phyloP scores from a whole-genome alignment of 2,797 vertebrate species.

The Loriculus beryllinus region DNA sequence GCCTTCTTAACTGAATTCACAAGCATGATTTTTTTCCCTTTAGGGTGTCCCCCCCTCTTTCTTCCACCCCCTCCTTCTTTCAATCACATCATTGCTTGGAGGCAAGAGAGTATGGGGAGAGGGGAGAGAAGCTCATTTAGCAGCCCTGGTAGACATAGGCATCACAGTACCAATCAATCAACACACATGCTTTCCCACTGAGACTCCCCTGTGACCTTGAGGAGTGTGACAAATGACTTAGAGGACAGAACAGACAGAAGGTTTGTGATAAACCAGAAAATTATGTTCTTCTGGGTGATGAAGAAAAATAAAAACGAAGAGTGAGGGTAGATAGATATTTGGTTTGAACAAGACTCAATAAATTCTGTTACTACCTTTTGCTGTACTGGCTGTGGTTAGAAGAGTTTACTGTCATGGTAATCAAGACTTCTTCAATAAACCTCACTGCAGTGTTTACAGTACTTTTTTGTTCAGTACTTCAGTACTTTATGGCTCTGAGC shows the following conservation, averaged over 20 bases:
- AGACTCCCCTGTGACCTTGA: slow-evolving; percentile 70
- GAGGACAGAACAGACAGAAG: slow-evolving; percentile 51
- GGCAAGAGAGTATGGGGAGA: slow-evolving; percentile 67
- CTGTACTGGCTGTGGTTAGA: slow-evolving; percentile 25
- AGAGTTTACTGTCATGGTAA: slow-evolving; percentile 60
- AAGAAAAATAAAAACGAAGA: slow-evolving; percentile 68
- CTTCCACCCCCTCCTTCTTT: background rate
- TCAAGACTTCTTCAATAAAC: slow-evolving; percentile 74
- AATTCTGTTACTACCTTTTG: slow-evolving; percentile 53
- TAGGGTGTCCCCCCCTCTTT: background rate
- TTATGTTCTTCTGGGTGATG: slow-evolving; percentile 43
- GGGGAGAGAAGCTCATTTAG: slow-evolving; percentile 76
- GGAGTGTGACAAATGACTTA: slow-evolving; percentile 59
- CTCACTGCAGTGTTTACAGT: slow-evolving; percentile 54
- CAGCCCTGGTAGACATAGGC: slow-evolving; percentile 28
- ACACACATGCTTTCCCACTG: slow-evolving; percentile 27
- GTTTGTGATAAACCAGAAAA: slow-evolving; percentile 64
- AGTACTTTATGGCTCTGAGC: slow-evolving; percentile 68
- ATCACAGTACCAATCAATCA: slow-evolving; percentile 62
- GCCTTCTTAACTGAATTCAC: slow-evolving; percentile 74
- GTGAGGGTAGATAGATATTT: slow-evolving; percentile 45
- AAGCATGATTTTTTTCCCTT: background rate
- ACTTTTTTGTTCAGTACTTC: slow-evolving; percentile 53
- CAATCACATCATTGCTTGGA: slow-evolving; percentile 39
- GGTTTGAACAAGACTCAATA: slow-evolving; percentile 56